Percentiles rank a stretch among this genome's conserved stretches.
These are phyloP conservation scores for Euleptes europaea DNA, from an alignment of 2,113 vertebrate species.

Conservation along the genomic window DNA sequence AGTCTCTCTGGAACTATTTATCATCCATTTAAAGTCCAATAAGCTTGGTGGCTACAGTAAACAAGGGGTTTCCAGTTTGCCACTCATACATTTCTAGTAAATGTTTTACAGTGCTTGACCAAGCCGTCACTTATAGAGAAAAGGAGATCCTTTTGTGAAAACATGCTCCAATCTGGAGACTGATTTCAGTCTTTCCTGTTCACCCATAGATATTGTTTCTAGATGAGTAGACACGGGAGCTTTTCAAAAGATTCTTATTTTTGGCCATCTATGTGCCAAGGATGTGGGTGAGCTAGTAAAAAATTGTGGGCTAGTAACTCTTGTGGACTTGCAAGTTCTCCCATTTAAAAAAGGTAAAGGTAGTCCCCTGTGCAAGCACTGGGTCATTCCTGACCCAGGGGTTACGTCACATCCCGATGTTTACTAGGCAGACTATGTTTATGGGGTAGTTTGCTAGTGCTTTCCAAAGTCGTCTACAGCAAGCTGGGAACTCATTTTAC, in stretches of 20 bases:
- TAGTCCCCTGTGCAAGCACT: too few relatives aligned
- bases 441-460: too few relatives aligned
- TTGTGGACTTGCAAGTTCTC: not conserved
- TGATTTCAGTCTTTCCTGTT: not conserved
- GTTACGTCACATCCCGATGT: too few relatives aligned
- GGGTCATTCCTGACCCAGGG: too few relatives aligned
- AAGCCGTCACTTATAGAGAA: not conserved
- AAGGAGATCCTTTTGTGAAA: not conserved
- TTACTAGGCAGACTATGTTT: too few relatives aligned
- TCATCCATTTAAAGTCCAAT: not conserved
- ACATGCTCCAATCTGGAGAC: too few relatives aligned
- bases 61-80: not conserved
- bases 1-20: slow-evolving; percentile 11
- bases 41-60: not conserved
- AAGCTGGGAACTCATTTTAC: too few relatives aligned
- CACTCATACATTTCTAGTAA: not conserved
- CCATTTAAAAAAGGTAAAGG: too few relatives aligned
- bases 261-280: not conserved
- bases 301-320: too few relatives aligned
- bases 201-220: not conserved
- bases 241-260: not conserved
- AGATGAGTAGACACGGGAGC: not conserved
- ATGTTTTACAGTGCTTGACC: slow-evolving; percentile 1
- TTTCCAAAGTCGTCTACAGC: too few relatives aligned
- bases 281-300: not conserved